Base-by-base conservation (phyloP, 1,140 invertebrate genomes). In the Drosophila athabasca region DNA sequence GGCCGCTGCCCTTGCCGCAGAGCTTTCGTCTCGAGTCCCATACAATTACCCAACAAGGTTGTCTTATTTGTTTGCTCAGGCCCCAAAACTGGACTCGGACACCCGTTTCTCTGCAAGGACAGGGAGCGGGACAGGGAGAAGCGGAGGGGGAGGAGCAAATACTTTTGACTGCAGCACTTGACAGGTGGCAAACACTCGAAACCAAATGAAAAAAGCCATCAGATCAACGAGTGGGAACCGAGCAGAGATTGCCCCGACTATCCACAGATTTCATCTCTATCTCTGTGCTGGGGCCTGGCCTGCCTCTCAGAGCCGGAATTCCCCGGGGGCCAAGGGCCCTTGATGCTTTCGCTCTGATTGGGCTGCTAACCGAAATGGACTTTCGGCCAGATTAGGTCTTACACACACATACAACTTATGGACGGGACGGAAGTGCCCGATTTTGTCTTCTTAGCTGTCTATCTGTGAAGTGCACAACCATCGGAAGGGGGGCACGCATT, bases 261-360 rank as follows among this genome's bases (percentile, higher is more conserved):
- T 59, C 57, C 48, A 24, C n/a, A 51, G 48, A 51, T 50, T 59
- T 11, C 8, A 35, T 35, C 31, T 35, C 9, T 11, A 35, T 35
- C 31, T 11, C 9, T 11, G 31, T 35, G 31, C 3, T 35, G 31
- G 31, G 31, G 31, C 29, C 29, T 8, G 7, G 29, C 29, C 7
- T 31, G 29, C 7, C 7, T 8, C 29, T 31, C 29, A 44, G 48
- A 35, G 39, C 43, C 48, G 62, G 44, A 26, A 46, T 57, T 50
- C 61, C 19, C 64, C 61, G 31, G 31, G 3, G 9, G 31, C 51
- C 35, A 1, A 2, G 39, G 3, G 31, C 24, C 15, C 9, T 26
- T 26, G 64, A 65, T 75, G 79, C 70, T 83, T 74, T 83, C 69
- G 61, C 79, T 70, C 65, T 78, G 79, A 82, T 82, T 81, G 72